Evolutionary conservation across 2,888 invertebrate species (phyloP).

Genomic region (Drosophila neutralis): DNA sequence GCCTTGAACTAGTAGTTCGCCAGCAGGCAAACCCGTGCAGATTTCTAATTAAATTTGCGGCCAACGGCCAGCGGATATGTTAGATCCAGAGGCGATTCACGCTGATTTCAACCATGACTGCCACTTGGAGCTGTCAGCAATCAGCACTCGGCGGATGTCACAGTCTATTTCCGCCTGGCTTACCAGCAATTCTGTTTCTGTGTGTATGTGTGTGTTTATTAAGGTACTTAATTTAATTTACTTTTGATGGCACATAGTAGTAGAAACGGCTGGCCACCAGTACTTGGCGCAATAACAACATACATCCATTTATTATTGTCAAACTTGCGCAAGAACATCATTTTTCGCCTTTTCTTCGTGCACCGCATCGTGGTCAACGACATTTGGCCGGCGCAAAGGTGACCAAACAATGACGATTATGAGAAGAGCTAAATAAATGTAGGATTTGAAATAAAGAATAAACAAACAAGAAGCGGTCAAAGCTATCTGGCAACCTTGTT

Average conservation of each 20-base stretch:
- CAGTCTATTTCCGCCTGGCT: slow-evolving; percentile 74
- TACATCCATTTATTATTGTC: slow-evolving; percentile 71
- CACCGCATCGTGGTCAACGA: slow-evolving; percentile 41
- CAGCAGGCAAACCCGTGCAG: slow-evolving; percentile 49
- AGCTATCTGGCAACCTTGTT: no score
- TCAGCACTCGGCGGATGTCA: slow-evolving; percentile 74
- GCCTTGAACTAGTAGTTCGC: slow-evolving; percentile 64
- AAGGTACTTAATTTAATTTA: slow-evolving; percentile 53
- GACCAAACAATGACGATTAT: slow-evolving; percentile 14
- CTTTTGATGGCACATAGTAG: slow-evolving; percentile 34
- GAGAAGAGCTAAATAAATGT: background rate
- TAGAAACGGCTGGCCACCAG: slow-evolving; percentile 17
- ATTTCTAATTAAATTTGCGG: slow-evolving; percentile 73
- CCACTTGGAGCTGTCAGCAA: slow-evolving; percentile 47
- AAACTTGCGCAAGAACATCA: slow-evolving; percentile 55
- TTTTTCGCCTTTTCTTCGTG: slow-evolving; percentile 27
- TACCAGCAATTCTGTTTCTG: slow-evolving; percentile 17
- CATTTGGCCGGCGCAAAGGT: slow-evolving; percentile 1
- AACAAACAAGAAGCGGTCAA: no score
- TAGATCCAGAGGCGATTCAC: slow-evolving; percentile 34
- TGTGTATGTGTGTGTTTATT: slow-evolving; percentile 10
- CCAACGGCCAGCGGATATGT: slow-evolving; percentile 72
- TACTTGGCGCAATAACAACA: slow-evolving; percentile 50
- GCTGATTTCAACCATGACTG: slow-evolving; percentile 30
- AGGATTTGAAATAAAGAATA: no score